phyloP scores from a whole-genome alignment of 2,888 invertebrate genomes.

The Vannuccia rotundouncinata region DNA sequence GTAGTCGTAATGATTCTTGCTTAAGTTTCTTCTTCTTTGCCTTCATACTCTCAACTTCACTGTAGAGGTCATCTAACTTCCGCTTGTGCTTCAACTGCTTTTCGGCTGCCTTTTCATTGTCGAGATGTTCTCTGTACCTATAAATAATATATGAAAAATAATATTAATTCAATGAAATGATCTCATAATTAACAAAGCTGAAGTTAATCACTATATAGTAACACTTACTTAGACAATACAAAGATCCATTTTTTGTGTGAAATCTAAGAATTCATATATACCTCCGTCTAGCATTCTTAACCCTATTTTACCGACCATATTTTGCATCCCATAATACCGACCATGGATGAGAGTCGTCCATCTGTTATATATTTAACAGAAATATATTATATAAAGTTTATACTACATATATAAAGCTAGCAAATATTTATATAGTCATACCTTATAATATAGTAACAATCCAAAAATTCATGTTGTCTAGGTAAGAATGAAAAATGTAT shows the following conservation, averaged over 20 bases:
- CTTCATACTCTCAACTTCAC: neutral
- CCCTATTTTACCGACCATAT: no score
- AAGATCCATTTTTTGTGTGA: no score
- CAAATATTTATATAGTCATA: no score
- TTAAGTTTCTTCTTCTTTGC: neutral
- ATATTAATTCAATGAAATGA: constrained; percentile 22
- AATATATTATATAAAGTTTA: no score
- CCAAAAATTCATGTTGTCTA: no score
- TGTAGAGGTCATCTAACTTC: neutral
- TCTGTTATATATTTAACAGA: no score
- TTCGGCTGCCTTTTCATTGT: neutral
- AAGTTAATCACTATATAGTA: constrained; percentile 16
- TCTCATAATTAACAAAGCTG: constrained; percentile 8
- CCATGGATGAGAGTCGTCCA: no score
- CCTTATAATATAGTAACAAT: no score
- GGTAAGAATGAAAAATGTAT: no score
- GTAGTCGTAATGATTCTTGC: neutral
- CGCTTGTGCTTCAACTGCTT: neutral
- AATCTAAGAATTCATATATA: neutral
- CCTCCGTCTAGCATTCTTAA: constrained; percentile 14
- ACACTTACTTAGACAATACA: no score
- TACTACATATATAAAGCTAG: no score
- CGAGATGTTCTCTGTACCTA: neutral
- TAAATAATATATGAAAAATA: constrained; percentile 5
- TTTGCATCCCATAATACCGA: no score